Conservation (phyloP, 1,140 invertebrate genomes). For the Eueides isabella region DNA sequence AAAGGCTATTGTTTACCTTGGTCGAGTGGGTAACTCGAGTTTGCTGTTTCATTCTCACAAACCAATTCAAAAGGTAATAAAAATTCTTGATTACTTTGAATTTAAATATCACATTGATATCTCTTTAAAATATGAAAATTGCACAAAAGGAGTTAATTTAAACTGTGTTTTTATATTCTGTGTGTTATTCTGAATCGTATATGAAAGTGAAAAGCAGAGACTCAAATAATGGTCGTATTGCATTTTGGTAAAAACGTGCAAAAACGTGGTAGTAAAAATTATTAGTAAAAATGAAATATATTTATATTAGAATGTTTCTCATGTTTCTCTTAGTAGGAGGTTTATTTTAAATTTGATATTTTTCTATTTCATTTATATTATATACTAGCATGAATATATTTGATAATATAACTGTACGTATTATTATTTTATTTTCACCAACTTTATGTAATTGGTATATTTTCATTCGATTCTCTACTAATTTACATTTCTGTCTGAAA, state of each 20-base stretch:
- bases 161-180: not conserved
- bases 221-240: not conserved
- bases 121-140: not conserved
- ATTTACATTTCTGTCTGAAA: too few species aligned
- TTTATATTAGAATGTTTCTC: too few species aligned
- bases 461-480: too few species aligned
- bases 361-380: too few species aligned
- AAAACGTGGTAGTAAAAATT: not conserved
- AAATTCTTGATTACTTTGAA: not conserved
- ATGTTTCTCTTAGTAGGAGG: too few species aligned
- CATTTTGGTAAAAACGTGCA: not conserved
- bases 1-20: conserved; percentile 1
- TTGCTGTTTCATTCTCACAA: not conserved
- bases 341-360: too few species aligned
- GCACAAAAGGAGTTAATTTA: not conserved
- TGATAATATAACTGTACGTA: too few species aligned
- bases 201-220: not conserved
- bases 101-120: not conserved
- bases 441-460: too few species aligned
- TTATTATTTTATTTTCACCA: too few species aligned
- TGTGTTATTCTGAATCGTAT: not conserved
- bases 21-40: not conserved
- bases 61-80: not conserved
- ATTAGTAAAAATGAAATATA: not conserved
- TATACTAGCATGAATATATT: too few species aligned